A percentile compares a stretch with the other conserved stretches of the same genome.
Conservation (phyloP, 2,797 vertebrate species). For the Tangara arthus region DNA sequence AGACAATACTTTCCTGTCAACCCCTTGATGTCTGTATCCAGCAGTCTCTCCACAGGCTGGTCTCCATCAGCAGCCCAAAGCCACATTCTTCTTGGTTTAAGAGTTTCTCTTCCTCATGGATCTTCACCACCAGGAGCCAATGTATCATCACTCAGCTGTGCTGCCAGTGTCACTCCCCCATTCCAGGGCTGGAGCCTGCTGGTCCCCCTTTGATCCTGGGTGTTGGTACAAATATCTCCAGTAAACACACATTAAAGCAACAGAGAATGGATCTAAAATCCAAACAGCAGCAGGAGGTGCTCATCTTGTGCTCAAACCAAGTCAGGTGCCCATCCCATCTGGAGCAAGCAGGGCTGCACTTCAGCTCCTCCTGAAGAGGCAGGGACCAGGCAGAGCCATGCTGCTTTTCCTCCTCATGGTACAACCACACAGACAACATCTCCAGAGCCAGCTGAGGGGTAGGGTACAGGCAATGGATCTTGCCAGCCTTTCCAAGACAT, state of each 20-base stretch:
- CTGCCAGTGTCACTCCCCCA: background rate
- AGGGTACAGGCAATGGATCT: background rate
- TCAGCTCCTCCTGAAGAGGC: background rate
- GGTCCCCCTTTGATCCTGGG: background rate
- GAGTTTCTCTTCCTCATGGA: background rate
- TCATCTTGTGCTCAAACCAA: background rate
- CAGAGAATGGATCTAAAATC: background rate
- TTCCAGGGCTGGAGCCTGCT: rapidly evolving
- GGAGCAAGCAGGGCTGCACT: background rate
- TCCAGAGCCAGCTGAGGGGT: background rate
- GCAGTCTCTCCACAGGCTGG: background rate
- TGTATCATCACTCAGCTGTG: background rate
- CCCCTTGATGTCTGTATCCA: background rate
- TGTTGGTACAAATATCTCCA: background rate
- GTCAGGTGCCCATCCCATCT: rapidly evolving
- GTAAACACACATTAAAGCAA: background rate
- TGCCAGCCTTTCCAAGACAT: background rate
- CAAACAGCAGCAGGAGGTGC: background rate
- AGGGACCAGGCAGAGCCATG: background rate
- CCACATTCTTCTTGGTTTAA: background rate
- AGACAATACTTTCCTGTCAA: background rate
- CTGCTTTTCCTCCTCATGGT: background rate
- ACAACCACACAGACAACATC: background rate
- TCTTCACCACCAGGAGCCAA: background rate
- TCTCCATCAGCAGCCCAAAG: background rate